Conservation (phyloP, 2,797 vertebrate species). For the Neoniphon sammara region DNA sequence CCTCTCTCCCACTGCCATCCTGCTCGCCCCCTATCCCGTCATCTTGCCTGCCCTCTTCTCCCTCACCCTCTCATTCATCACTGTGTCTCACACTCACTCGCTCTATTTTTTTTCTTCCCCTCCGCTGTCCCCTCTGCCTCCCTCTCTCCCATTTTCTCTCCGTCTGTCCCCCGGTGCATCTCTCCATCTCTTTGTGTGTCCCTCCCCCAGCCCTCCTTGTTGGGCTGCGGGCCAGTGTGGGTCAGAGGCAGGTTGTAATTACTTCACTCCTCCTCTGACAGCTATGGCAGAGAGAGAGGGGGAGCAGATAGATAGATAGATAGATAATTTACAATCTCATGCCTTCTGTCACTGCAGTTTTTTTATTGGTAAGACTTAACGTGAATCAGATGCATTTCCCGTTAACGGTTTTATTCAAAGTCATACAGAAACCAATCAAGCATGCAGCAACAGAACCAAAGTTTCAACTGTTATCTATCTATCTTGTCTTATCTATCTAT, state of each 20-base stretch:
- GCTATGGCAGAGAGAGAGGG: conserved; percentile 35
- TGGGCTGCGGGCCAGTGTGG: conserved; percentile 69
- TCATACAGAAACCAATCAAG: conserved; percentile 19
- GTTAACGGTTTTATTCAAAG: not conserved
- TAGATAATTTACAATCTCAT: conserved; percentile 11
- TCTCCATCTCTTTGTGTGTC: not conserved
- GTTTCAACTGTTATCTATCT: conserved; percentile 8
- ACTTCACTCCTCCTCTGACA: conserved; percentile 66
- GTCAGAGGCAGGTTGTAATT: conserved; percentile 77
- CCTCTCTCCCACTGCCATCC: conserved; percentile 67
- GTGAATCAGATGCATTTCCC: conserved; percentile 9
- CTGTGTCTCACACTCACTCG: conserved; percentile 16
- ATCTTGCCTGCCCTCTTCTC: conserved; percentile 57
- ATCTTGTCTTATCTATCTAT: no score
- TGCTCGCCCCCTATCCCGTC: conserved; percentile 59
- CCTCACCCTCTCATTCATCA: conserved; percentile 54
- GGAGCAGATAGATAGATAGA: conserved; percentile 16
- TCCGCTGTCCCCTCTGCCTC: not conserved
- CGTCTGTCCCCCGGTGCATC: not conserved
- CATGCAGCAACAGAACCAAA: not conserved
- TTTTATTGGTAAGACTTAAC: not conserved
- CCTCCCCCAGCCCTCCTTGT: conserved; percentile 25
- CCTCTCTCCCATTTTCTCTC: not conserved
- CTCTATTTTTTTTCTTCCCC: conserved; percentile 1
- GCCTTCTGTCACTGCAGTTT: not conserved